Base-by-base conservation (phyloP, 2,113 vertebrate genomes). In the Oreochromis tanganicae region DNA sequence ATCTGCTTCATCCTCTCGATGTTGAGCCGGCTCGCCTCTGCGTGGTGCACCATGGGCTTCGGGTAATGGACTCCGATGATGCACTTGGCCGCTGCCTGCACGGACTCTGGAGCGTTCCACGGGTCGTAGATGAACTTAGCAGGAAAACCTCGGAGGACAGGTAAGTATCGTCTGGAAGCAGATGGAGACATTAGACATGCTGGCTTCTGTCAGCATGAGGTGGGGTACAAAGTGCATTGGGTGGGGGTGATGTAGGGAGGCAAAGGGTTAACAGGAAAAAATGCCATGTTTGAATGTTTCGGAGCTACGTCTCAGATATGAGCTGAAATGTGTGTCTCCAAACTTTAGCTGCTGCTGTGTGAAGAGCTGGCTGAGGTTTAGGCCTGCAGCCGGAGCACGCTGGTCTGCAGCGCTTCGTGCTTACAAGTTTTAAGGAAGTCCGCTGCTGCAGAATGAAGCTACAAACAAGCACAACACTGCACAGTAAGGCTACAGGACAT, bases 1-100 rank as follows among this genome's bases (percentile, higher is more conserved):
- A 97, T 96, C 95, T 97, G 96, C 86, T 97, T 97, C 97, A 97
- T 97, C 84, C 97, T 95, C 92, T 97, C 97, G 10, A 97, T 97
- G 94, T 97, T 97, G 84, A 97, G 96, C 5, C 96, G 94, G 87
- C 96, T 97, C 0, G 96, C 92, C 88, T 97, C 96, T 0, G 97
- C 96, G 9, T 97, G 97, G 92, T 97, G 95, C 32, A 96, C 96
- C 96, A 97, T 97, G 79, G 97, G 97, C 66, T 96, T 96, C 3
- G 96, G 96, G 91, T 97, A 97, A 41, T 97, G 95, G 78, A 97
- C 90, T 9, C 96, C 97, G 7, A 97, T 96, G 6, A 97, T 85
- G 73, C 97, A 97, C 87, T 96, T 96, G 84, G 96, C 96, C 4
- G 96, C 95, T 0, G 85, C 91, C 92, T 97, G 97, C 83, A 97